A percentile compares a stretch with the other conserved stretches of the same genome.
phyloP scores from a whole-genome alignment of 2,888 invertebrate genomes.

The Congeria kusceri region DNA sequence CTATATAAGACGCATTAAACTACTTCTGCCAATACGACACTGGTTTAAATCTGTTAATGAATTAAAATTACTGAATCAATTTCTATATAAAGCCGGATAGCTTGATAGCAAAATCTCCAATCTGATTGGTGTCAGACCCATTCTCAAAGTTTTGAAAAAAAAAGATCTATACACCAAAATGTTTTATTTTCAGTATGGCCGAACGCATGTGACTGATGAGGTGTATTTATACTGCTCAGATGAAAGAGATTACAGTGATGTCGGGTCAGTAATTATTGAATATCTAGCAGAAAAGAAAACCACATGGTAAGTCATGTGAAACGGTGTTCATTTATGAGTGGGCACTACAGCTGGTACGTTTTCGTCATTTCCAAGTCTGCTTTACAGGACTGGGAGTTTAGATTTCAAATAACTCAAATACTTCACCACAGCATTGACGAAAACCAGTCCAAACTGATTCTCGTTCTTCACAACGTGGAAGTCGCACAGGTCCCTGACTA shows the following conservation, averaged over 20 bases:
- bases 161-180: too few species aligned
- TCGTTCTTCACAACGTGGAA: conserved; percentile 23
- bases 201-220: conserved; percentile 2
- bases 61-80: too few species aligned
- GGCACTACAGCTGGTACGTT: conserved; percentile 49
- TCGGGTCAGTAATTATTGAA: conserved; percentile 28
- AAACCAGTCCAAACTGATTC: conserved; percentile 38
- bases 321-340: background rate
- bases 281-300: conserved; percentile 30
- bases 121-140: too few species aligned
- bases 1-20: too few species aligned
- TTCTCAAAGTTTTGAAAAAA: too few species aligned
- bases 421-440: conserved; percentile 19
- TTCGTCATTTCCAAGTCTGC: conserved; percentile 45
- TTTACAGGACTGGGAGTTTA: background rate
- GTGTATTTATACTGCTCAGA: conserved; percentile 26
- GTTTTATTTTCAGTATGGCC: too few species aligned
- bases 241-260: conserved; percentile 1
- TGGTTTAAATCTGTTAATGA: too few species aligned
- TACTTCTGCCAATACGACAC: too few species aligned
- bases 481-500: conserved; percentile 32
- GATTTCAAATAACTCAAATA: conserved; percentile 18
- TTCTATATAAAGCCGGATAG: too few species aligned
- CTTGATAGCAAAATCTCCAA: too few species aligned
- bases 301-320: background rate